Evolutionary conservation across 2,797 vertebrate species (phyloP).

Genomic region (Halcyon smyrnensis): DNA sequence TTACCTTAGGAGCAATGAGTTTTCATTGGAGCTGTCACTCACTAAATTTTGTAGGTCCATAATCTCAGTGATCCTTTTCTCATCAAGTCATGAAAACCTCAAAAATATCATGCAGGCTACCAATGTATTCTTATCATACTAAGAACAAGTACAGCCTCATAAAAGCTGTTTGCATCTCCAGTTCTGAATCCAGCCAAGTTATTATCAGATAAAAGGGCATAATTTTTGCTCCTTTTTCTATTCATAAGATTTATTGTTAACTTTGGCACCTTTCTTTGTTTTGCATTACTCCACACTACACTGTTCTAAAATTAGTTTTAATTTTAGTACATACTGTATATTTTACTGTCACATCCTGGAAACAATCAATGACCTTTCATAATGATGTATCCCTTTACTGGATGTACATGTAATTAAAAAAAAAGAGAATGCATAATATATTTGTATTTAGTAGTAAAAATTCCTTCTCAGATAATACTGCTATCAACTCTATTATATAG

Average conservation of each 20-base stretch:
- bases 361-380: slow-evolving; percentile 75
- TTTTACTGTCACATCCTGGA: slow-evolving; percentile 66
- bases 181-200: neutral
- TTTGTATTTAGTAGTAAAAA: slow-evolving; percentile 71
- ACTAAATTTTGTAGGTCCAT: neutral
- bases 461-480: neutral
- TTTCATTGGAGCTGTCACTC: neutral
- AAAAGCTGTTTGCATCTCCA: neutral
- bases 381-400: slow-evolving; percentile 75
- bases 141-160: neutral
- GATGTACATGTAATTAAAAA: slow-evolving; percentile 69
- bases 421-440: slow-evolving; percentile 57
- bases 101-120: neutral
- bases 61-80: neutral
- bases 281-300: neutral
- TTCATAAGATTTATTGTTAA: neutral
- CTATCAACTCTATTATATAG: neutral
- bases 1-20: neutral
- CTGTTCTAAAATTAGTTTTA: slow-evolving; percentile 52
- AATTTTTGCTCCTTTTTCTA: neutral
- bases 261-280: neutral
- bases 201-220: neutral
- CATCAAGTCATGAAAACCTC: neutral
- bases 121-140: neutral
- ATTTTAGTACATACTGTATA: slow-evolving; percentile 66